phyloP scores from a whole-genome alignment of 2,888 invertebrate genomes.

The Leucophenga montana region DNA sequence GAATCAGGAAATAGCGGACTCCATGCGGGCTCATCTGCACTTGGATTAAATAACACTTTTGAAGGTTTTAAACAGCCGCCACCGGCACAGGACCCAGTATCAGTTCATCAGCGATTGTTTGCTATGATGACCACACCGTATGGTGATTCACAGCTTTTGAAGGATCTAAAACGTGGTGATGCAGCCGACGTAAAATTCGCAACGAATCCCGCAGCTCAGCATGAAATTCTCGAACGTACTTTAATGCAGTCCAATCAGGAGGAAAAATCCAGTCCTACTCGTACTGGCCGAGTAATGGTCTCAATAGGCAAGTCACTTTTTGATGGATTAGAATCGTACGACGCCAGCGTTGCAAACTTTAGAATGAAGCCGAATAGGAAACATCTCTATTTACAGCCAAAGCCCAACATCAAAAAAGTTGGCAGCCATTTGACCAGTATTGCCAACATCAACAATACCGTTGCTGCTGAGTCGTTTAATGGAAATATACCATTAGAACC shows the following conservation, averaged over 20 bases:
- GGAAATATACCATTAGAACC: slow-evolving; percentile 49
- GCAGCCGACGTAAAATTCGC: slow-evolving; percentile 79
- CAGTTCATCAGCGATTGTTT: slow-evolving; percentile 82
- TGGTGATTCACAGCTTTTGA: slow-evolving; percentile 89
- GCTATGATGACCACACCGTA: slow-evolving; percentile 87
- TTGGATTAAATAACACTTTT: slow-evolving; percentile 56
- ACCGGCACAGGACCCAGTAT: no score
- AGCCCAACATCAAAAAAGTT: slow-evolving; percentile 51
- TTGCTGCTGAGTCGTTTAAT: slow-evolving; percentile 52
- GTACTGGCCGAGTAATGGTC: slow-evolving; percentile 75
- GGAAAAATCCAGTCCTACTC: slow-evolving; percentile 72
- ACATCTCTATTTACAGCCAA: slow-evolving; percentile 81
- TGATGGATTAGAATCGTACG: slow-evolving; percentile 89
- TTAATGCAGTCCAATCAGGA: slow-evolving; percentile 76
- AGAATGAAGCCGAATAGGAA: slow-evolving; percentile 80
- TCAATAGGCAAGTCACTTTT: slow-evolving; percentile 86
- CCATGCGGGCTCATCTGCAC: slow-evolving; percentile 43
- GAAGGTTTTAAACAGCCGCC: slow-evolving; percentile 57
- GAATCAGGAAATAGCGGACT: slow-evolving; percentile 72
- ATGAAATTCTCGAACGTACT: slow-evolving; percentile 76
- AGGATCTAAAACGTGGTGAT: slow-evolving; percentile 78
- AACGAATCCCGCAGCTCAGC: slow-evolving; percentile 82
- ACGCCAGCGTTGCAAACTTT: slow-evolving; percentile 77
- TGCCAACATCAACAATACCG: slow-evolving; percentile 4
- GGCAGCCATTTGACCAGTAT: slow-evolving; percentile 10